Evolutionary conservation across 2,888 invertebrate species (phyloP).

Genomic region (Polyploca ridens): DNA sequence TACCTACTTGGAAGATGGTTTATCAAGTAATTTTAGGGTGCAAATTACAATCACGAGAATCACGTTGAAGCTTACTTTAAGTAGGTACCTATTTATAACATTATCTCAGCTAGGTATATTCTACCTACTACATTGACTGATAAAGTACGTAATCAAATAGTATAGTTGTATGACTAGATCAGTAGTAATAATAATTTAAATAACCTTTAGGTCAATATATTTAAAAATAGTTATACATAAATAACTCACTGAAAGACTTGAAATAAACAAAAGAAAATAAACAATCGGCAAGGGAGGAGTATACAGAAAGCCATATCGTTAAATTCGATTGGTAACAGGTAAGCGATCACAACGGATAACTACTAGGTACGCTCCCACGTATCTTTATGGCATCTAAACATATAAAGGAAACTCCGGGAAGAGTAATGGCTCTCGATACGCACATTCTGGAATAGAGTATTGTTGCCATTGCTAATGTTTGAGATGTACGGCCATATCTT

Average conservation of each 20-base stretch:
- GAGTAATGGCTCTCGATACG: constrained; percentile 76
- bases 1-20: not conserved
- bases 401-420: constrained; percentile 75
- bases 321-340: constrained; percentile 66
- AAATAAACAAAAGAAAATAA: constrained; percentile 26
- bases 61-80: no score
- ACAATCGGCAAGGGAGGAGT: constrained; percentile 28
- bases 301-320: constrained; percentile 47
- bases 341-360: constrained; percentile 68
- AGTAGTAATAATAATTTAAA: no score
- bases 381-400: constrained; percentile 78
- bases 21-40: not conserved
- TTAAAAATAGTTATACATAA: not conserved
- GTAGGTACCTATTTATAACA: no score
- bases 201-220: no score
- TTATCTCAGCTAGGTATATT: no score
- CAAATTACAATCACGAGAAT: not conserved
- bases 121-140: no score
- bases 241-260: constrained; percentile 2
- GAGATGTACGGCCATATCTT: constrained; percentile 56
- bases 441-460: constrained; percentile 71
- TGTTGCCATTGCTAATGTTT: constrained; percentile 64
- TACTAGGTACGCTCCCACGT: constrained; percentile 58
- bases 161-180: no score
- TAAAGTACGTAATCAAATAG: no score